Percentiles rank a stretch among this genome's conserved stretches.
Conservation (phyloP, 2,888 invertebrate genomes). For the Cylindroiulus punctatus region DNA sequence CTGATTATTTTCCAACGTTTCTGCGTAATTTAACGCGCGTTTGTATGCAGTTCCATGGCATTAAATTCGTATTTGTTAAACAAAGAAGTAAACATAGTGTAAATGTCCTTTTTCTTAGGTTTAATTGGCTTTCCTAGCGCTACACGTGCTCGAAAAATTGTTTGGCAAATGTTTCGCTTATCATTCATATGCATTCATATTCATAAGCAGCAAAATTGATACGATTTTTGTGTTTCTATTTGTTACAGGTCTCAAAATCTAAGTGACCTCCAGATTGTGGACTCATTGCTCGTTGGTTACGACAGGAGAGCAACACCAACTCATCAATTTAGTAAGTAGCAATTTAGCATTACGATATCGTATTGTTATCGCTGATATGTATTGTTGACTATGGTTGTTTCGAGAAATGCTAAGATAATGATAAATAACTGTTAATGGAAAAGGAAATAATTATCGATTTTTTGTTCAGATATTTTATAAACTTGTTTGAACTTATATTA, state of each 20-base stretch:
- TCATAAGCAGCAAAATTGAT: too few species aligned
- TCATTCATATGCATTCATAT: too few species aligned
- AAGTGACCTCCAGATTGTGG: conserved; percentile 63
- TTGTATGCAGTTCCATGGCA: background rate
- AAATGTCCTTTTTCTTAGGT: background rate
- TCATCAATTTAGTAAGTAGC: conserved; percentile 66
- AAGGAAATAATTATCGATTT: background rate
- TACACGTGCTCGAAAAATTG: too few species aligned
- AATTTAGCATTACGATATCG: background rate
- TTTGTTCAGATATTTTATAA: background rate
- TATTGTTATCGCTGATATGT: background rate
- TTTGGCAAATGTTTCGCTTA: too few species aligned
- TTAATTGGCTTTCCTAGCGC: too few species aligned
- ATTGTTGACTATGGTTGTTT: background rate
- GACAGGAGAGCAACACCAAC: conserved; percentile 68
- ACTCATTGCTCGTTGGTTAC: conserved; percentile 66
- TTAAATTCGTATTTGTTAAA: background rate
- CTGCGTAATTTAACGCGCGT: background rate
- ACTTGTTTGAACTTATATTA: background rate
- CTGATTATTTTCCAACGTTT: background rate
- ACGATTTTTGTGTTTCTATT: background rate
- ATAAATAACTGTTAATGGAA: background rate
- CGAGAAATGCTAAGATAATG: background rate
- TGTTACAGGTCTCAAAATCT: conserved; percentile 57
- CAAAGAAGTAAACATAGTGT: background rate